Base-by-base conservation (phyloP, 2,888 invertebrate species). In the Griposia aprilina region DNA sequence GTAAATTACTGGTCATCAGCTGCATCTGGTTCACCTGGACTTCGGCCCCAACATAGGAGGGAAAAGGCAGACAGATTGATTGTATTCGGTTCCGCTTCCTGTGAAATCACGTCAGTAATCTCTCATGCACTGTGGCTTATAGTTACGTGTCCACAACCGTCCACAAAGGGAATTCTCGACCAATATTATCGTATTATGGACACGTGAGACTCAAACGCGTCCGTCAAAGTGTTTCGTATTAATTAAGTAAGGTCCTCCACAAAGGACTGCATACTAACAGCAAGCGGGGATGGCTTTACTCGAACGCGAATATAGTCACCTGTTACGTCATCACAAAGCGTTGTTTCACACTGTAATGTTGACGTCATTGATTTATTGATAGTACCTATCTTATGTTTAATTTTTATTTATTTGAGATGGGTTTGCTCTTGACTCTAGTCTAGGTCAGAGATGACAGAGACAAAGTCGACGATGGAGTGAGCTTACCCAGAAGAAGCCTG, bases 121-220 rank as follows among this genome's bases (percentile, higher is more conserved):
- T 59, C 52, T 15, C n/a, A 65, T 52, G 45, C 30, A 23, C 23
- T 63, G 36, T 36, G 45, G 72, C 15, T 73, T 60, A 57, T 50
- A 62, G 45, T 66, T 15, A 10, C 26, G 6, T 62, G 67, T 26
- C 45, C n/a, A 59, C 36, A 23, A 26, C 55, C 48, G 23, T 36
- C 11, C 59, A 60, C 79, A 82, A 83, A 79, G 70, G 55, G 10
- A 59, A 23, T 13, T 55, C 8, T 13, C 11, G 30, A 30, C 30
- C 68, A 71, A 74, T 75, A 60, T 78, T 82, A 83, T 79, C 48
- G 67, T 83, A 60, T 74, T 82, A 78, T 62, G 50, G 70, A 57
- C 45, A 72, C 57, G 45, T 71, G 69, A 63, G 50, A 41, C 52
- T 66, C 67, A 74, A 60, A 71, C 63, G 59, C 63, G 59, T 48